A percentile compares a stretch with the other conserved stretches of the same genome.
Evolutionary conservation across 2,113 vertebrate species (phyloP).

Genomic region (Saccopteryx leptura): DNA sequence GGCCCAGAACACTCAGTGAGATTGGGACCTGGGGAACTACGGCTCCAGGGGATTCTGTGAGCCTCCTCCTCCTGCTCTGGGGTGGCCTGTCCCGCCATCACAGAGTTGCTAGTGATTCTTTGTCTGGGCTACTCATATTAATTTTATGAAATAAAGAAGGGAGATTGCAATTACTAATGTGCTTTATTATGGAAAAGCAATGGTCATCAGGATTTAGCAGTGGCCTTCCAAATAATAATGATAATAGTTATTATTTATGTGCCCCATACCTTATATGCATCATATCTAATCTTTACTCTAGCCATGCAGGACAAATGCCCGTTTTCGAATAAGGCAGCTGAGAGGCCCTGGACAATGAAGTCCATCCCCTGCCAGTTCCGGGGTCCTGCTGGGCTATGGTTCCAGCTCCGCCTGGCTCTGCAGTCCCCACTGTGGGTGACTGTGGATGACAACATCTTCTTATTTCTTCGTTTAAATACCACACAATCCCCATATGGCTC

Average conservation of each 20-base stretch:
- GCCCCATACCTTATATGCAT: fast-evolving
- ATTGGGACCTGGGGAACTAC: background rate
- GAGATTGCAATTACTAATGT: background rate
- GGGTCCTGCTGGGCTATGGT: background rate
- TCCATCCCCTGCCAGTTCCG: fast-evolving
- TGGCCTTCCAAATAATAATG: background rate
- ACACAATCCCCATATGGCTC: background rate
- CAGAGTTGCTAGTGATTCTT: background rate
- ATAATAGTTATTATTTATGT: background rate
- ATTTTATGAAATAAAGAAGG: background rate
- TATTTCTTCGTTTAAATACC: background rate
- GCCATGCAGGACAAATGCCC: too few relatives aligned
- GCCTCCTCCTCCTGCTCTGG: background rate
- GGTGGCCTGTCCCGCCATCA: background rate
- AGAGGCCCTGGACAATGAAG: background rate
- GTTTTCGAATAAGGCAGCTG: background rate
- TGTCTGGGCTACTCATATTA: background rate
- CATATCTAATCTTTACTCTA: background rate
- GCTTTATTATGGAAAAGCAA: background rate
- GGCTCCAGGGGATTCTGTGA: background rate
- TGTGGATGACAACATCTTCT: background rate
- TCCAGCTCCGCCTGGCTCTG: background rate
- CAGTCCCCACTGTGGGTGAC: too few relatives aligned
- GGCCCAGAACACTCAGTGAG: background rate
- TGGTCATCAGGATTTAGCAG: background rate